These are phyloP conservation scores for Anastatus disparis DNA, from an alignment of 1,140 invertebrate genomes.

Conservation along the genomic window DNA sequence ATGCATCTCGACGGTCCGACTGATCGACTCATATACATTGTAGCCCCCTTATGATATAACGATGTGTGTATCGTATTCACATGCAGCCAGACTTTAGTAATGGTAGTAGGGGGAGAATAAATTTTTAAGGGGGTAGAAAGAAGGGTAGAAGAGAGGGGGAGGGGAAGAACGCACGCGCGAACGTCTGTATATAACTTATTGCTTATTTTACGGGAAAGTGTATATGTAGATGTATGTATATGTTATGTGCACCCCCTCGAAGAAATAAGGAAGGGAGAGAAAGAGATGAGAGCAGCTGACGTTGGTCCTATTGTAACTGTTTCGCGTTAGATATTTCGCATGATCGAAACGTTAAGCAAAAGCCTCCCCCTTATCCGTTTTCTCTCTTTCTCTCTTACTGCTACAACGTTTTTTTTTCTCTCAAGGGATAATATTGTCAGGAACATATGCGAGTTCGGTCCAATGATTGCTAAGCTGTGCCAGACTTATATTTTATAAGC, in stretches of 20 bases:
- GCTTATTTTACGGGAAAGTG: slow-evolving; percentile 61
- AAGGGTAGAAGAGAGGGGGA: not conserved
- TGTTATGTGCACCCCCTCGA: no score
- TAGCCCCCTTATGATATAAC: no score
- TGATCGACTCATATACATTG: slow-evolving; percentile 50
- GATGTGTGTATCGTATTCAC: slow-evolving; percentile 40
- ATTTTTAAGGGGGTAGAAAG: slow-evolving; percentile 29
- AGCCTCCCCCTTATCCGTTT: slow-evolving; percentile 6
- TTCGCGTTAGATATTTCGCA: slow-evolving; percentile 57
- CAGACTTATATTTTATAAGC: no score
- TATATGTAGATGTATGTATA: slow-evolving; percentile 30
- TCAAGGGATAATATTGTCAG: no score
- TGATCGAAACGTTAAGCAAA: slow-evolving; percentile 60
- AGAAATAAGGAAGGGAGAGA: slow-evolving; percentile 19
- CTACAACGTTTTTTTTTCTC: not conserved
- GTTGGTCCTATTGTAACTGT: slow-evolving; percentile 55
- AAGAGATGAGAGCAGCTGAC: slow-evolving; percentile 61
- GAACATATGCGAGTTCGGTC: not conserved
- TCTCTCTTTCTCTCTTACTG: not conserved
- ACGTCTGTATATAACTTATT: slow-evolving; percentile 65
- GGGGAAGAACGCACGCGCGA: slow-evolving; percentile 52
- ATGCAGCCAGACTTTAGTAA: slow-evolving; percentile 42
- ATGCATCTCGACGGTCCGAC: slow-evolving; percentile 50
- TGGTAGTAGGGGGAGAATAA: slow-evolving; percentile 16
- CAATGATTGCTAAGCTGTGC: no score